These are phyloP conservation scores for Seriola aureovittata DNA, from an alignment of 2,113 vertebrate species.

Conservation along the genomic window DNA sequence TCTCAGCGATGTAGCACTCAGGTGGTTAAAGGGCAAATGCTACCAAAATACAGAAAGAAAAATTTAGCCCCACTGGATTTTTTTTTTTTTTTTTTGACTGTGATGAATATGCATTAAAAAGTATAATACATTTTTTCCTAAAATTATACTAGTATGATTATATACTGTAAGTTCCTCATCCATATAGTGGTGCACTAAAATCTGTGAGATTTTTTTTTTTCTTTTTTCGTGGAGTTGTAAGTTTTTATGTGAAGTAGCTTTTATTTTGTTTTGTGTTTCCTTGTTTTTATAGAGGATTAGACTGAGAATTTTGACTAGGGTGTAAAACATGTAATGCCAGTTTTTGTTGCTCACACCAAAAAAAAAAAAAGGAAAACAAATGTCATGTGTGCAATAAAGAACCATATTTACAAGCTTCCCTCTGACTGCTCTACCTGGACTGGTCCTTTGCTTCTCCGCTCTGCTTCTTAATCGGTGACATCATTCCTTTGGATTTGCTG, in stretches of 20 bases:
- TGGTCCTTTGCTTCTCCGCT: constrained; percentile 62
- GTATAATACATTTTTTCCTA: constrained; percentile 46
- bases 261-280: constrained; percentile 73
- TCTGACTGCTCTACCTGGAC: constrained; percentile 73
- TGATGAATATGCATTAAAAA: constrained; percentile 65
- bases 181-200: constrained; percentile 79
- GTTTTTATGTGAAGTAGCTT: constrained; percentile 77
- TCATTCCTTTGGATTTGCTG: constrained; percentile 48
- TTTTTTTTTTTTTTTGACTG: constrained; percentile 47
- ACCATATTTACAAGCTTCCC: constrained; percentile 77
- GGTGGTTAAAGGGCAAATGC: constrained; percentile 75
- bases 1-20: constrained; percentile 68
- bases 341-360: constrained; percentile 81
- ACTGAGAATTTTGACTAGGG: constrained; percentile 63
- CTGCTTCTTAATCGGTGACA: constrained; percentile 49
- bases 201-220: constrained; percentile 61
- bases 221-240: constrained; percentile 69
- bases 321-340: constrained; percentile 77
- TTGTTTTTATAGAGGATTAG: constrained; percentile 71
- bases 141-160: constrained; percentile 53
- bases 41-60: constrained; percentile 65
- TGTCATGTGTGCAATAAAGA: constrained; percentile 87
- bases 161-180: constrained; percentile 69
- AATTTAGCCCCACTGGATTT: constrained; percentile 68
- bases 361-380: constrained; percentile 57